A percentile compares a stretch with the other conserved stretches of the same genome.
phyloP scores from a whole-genome alignment of 1,140 invertebrate species.

The Cylas formicarius region DNA sequence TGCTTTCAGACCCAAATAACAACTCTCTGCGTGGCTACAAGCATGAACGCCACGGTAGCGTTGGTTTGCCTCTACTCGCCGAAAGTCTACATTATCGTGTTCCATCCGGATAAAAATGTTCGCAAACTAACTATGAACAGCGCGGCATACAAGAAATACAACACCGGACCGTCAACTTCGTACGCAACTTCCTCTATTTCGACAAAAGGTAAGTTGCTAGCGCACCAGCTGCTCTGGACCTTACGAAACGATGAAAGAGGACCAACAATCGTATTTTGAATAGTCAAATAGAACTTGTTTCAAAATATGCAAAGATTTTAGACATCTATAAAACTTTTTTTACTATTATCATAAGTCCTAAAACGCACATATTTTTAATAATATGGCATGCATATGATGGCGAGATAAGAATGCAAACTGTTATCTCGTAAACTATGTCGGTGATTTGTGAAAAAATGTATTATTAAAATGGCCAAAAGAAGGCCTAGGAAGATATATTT shows the following conservation, averaged over 20 bases:
- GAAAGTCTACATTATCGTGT: conserved; percentile 66
- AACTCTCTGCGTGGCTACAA: conserved; percentile 65
- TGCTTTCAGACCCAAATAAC: conserved; percentile 59
- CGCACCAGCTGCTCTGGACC: background rate
- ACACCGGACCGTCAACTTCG: conserved; percentile 30
- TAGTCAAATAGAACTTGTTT: background rate
- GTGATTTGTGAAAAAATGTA: background rate
- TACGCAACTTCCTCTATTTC: conserved; percentile 23
- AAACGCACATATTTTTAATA: too few species aligned
- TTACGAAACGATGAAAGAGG: background rate
- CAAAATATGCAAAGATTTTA: too few species aligned
- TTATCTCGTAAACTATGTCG: background rate
- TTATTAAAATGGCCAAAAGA: too few species aligned
- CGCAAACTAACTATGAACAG: conserved; percentile 45
- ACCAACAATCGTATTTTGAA: background rate
- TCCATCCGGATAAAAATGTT: conserved; percentile 60
- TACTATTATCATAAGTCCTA: background rate
- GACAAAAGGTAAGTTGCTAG: conserved; percentile 14
- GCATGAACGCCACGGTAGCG: conserved; percentile 62
- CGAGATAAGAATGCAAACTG: background rate
- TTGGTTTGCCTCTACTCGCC: conserved; percentile 66
- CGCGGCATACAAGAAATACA: conserved; percentile 42
- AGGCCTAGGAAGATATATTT: too few species aligned
- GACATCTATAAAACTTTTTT: background rate
- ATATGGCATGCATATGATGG: too few species aligned